These are phyloP conservation scores for Hemiprocne comata DNA, from an alignment of 2,113 vertebrate species.

Conservation along the genomic window DNA sequence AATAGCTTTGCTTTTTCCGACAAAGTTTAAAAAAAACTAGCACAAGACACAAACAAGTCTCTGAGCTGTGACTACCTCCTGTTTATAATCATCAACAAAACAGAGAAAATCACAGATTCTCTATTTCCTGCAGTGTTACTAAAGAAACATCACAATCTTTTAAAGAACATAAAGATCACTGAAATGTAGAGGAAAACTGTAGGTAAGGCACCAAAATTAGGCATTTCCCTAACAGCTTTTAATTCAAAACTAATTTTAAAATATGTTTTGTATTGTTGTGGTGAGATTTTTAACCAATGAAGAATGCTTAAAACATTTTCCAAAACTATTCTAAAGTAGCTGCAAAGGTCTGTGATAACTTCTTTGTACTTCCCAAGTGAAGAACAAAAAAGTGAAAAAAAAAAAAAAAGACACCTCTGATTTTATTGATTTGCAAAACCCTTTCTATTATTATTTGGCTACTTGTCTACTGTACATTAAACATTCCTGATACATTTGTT, in stretches of 20 bases:
- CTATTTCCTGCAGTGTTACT: conserved; percentile 37
- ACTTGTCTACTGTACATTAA: not conserved
- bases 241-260: conserved; percentile 9
- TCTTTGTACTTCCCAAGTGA: not conserved
- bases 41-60: not conserved
- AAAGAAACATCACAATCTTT: conserved; percentile 23
- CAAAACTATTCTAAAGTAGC: not conserved
- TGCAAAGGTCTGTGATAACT: not conserved
- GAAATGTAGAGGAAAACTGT: not conserved
- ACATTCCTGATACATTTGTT: not conserved
- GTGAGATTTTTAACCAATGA: not conserved
- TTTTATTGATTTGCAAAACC: not conserved
- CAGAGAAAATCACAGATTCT: conserved; percentile 33
- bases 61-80: conserved; percentile 51
- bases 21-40: conserved; percentile 19
- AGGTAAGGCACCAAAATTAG: not conserved
- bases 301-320: not conserved
- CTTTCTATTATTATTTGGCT: not conserved
- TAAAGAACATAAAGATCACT: not conserved
- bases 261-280: not conserved
- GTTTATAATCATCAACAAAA: conserved; percentile 63
- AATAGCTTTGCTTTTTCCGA: conserved; percentile 50
- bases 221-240: not conserved
- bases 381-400: not conserved
- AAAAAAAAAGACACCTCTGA: not conserved